Evolutionary conservation across 2,888 invertebrate species (phyloP).

Genomic region (Clivina fossor): DNA sequence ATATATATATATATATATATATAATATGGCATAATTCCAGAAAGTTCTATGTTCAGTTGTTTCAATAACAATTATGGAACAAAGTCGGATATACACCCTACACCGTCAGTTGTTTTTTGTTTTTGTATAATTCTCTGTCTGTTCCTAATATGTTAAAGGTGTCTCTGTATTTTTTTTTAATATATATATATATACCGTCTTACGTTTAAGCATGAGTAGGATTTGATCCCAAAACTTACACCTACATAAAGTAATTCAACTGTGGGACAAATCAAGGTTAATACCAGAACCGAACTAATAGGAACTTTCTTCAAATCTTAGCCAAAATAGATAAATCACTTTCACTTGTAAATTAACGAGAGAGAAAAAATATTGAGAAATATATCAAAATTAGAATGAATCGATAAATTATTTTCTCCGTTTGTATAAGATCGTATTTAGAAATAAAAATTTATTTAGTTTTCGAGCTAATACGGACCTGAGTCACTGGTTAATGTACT

Average conservation of each 20-base stretch:
- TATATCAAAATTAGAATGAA: slow-evolving; percentile 1
- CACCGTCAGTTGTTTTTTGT: not conserved
- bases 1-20: too few species aligned
- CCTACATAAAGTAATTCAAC: slow-evolving; percentile 20
- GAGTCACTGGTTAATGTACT: slow-evolving; percentile 11
- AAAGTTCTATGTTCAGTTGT: not conserved
- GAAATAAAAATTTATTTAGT: not conserved
- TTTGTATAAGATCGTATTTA: too few species aligned
- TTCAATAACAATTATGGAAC: not conserved
- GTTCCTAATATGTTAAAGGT: slow-evolving; percentile 25
- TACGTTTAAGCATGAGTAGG: slow-evolving; percentile 26
- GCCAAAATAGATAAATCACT: not conserved
- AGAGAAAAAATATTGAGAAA: not conserved
- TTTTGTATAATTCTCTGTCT: slow-evolving; percentile 1
- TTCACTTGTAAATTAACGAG: not conserved
- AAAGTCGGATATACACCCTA: not conserved
- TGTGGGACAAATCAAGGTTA: slow-evolving; percentile 23
- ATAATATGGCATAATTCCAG: not conserved
- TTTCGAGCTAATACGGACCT: slow-evolving; percentile 17
- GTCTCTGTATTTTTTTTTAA: slow-evolving; percentile 28
- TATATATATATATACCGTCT: too few species aligned
- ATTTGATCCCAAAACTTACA: slow-evolving; percentile 31
- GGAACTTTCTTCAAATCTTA: too few species aligned
- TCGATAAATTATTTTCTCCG: too few species aligned
- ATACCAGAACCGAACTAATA: slow-evolving; percentile 16